Evolutionary conservation across 1,140 invertebrate genomes (phyloP).

Genomic region (Drosophila equinoxialis): DNA sequence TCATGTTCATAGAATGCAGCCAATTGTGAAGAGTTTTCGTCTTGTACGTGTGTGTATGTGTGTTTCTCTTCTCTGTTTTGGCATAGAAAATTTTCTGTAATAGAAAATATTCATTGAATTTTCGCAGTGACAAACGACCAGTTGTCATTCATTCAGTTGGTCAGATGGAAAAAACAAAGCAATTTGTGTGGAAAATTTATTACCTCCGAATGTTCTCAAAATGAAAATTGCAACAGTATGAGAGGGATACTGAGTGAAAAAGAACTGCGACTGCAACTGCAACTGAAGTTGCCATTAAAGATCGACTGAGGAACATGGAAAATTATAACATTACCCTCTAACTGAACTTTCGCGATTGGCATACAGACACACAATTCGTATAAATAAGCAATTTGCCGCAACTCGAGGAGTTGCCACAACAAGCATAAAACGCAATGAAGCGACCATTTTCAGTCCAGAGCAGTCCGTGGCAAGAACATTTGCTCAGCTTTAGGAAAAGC

Average conservation of each 20-base stretch:
- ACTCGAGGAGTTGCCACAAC: constrained; percentile 20
- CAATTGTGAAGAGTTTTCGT: constrained; percentile 52
- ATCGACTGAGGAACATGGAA: constrained; percentile 16
- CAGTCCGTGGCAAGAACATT: constrained; percentile 43
- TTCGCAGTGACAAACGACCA: constrained; percentile 72
- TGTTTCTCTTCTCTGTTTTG: constrained; percentile 6
- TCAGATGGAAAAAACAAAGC: constrained; percentile 29
- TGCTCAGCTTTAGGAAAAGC: constrained; percentile 65
- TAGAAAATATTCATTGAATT: constrained; percentile 77
- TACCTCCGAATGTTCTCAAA: constrained; percentile 26
- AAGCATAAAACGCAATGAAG: constrained; percentile 64
- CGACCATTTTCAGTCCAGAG: constrained; percentile 54
- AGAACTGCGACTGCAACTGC: neutral
- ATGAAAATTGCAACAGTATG: constrained; percentile 15
- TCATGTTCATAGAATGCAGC: constrained; percentile 55
- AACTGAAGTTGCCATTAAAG: constrained; percentile 40
- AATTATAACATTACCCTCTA: constrained; percentile 1
- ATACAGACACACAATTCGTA: constrained; percentile 34
- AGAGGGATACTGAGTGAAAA: neutral
- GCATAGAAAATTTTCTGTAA: constrained; percentile 3
- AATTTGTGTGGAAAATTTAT: constrained; percentile 60
- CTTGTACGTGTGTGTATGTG: neutral
- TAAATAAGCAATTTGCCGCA: constrained; percentile 70
- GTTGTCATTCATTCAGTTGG: constrained; percentile 55
- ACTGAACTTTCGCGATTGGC: constrained; percentile 17